Base-by-base conservation (phyloP, 2,888 invertebrate species). In the Himalopsyche japonica region DNA sequence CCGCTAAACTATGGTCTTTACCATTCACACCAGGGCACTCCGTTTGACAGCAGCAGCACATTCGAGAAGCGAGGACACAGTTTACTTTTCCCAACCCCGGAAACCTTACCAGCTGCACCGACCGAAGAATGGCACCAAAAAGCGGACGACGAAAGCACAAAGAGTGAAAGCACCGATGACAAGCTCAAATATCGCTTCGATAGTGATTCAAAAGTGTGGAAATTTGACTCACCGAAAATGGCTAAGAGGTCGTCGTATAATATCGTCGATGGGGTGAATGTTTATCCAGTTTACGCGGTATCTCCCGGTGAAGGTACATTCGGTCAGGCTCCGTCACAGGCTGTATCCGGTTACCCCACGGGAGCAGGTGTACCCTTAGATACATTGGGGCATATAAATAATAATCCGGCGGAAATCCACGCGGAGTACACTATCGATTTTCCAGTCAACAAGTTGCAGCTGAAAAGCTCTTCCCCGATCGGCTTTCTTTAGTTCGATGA, bases 1-100 rank as follows among this genome's bases (percentile, higher is more conserved):
- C 95, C 95, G 89, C 89, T 96, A 86, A 95, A 94, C 91, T 96
- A 96, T 89, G 96, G 96, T 27, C 93, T 96, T 80, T 96, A 96
- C 89, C 94, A 95, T 86, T 89, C 93, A 4, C 92, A 93, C 83
- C 92, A 92, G 88, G 89, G 89, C 83, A 87, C 90, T 15, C 90
- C 91, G 87, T 87, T 88, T 82, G 88, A 89, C 89, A 79, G 90
- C 90, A 86, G 89, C 34, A 92, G 92, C n/a, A 91, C 91, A 87
- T 91, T 90, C 82, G 92, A 92, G 86, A 92, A 91, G 87, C 88
- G 92, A 86, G 86, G 84, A 8, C 82, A 86, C 80, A 91, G 91
- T 89, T 89, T 0, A 87, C 89, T 87, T 89, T 88, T 30, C 88
- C 89, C 0, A 89, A 89, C 77, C 7, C 30, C 83, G 6, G 15